Percentiles rank a stretch among this genome's conserved stretches.
Conservation (phyloP, 2,113 vertebrate genomes). For the Ameiurus melas region DNA sequence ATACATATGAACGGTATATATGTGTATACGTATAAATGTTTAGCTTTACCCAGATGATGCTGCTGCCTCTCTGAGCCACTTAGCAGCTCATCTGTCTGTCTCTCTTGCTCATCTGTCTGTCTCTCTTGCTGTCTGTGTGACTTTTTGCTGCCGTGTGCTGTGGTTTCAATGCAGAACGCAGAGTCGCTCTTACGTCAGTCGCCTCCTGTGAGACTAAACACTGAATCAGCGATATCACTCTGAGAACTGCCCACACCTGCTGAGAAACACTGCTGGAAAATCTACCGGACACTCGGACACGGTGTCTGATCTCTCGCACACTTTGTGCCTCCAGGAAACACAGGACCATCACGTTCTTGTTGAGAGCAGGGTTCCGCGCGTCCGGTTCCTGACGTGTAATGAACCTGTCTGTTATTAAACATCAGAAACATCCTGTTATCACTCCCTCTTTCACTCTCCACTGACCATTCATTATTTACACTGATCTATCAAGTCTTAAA, state of each 20-base stretch:
- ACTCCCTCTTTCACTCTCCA: neutral
- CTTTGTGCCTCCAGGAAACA: neutral
- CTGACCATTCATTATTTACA: neutral
- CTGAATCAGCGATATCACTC: neutral
- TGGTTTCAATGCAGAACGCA: neutral
- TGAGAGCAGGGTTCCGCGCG: neutral
- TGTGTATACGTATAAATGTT: too few relatives aligned
- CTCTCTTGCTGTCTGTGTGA: neutral
- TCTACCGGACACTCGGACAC: neutral
- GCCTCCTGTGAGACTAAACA: neutral
- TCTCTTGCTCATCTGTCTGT: conserved; percentile 46
- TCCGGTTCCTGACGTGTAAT: neutral
- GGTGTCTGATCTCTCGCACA: neutral
- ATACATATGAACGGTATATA: too few relatives aligned
- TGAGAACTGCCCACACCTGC: neutral
- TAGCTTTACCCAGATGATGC: conserved; percentile 46
- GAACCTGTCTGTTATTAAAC: neutral
- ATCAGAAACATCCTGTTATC: neutral
- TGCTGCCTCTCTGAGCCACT: conserved; percentile 60
- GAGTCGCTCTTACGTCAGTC: conserved; percentile 39
- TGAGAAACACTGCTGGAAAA: neutral
- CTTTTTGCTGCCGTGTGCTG: neutral
- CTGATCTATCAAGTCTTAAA: too few relatives aligned
- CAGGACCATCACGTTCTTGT: neutral
- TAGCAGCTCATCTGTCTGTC: conserved; percentile 53